phyloP scores from a whole-genome alignment of 2,797 vertebrate species.

The Chaenodraco wilsoni region DNA sequence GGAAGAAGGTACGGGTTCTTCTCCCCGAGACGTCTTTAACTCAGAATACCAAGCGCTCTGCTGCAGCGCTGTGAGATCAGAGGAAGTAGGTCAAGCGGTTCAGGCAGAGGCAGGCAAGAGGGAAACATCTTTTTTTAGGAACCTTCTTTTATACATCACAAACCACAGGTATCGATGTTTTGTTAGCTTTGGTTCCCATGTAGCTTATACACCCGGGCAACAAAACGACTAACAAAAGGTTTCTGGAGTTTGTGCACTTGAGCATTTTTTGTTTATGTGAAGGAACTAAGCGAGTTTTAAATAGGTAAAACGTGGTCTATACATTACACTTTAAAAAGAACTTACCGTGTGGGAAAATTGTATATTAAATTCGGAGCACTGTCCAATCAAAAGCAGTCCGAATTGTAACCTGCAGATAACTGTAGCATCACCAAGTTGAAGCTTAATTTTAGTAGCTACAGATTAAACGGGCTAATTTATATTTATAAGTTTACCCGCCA shows the following conservation, averaged over 20 bases:
- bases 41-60: slow-evolving; percentile 14
- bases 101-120: slow-evolving; percentile 7
- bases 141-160: not conserved
- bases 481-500: too few species aligned
- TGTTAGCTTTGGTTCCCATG: not conserved
- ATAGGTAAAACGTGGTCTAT: not conserved
- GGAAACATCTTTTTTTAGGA: not conserved
- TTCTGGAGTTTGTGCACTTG: not conserved
- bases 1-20: slow-evolving; percentile 91
- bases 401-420: not conserved
- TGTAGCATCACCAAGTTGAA: not conserved
- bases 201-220: not conserved
- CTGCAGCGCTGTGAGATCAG: slow-evolving; percentile 37
- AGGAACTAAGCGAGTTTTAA: not conserved
- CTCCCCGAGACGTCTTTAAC: slow-evolving; percentile 23
- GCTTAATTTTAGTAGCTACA: too few species aligned
- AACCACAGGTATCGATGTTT: slow-evolving; percentile 10
- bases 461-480: not conserved
- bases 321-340: not conserved
- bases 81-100: slow-evolving; percentile 60
- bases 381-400: not conserved
- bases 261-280: not conserved
- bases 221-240: not conserved
- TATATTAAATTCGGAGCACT: not conserved
- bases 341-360: not conserved